Conservation (phyloP, 2,113 vertebrate genomes). For the Chionodraco myersi region DNA sequence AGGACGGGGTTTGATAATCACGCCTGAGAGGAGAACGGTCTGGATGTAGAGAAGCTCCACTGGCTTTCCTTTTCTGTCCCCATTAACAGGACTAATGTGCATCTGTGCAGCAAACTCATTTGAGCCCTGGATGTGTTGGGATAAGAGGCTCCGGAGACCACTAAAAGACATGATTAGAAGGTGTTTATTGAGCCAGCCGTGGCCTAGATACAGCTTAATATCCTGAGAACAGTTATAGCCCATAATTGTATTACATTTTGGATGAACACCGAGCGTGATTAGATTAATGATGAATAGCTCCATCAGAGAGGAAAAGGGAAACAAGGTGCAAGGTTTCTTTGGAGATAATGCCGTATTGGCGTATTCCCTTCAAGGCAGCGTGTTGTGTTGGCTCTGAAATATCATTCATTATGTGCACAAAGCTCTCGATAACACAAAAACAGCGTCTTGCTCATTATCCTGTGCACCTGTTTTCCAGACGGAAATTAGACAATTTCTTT, state of each 20-base stretch:
- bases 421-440: background rate
- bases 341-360: constrained; percentile 42
- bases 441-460: too few species aligned
- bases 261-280: constrained; percentile 74
- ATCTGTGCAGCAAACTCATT: constrained; percentile 70
- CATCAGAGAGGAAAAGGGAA: constrained; percentile 37
- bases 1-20: constrained; percentile 67
- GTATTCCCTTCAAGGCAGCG: constrained; percentile 32
- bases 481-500: constrained; percentile 17
- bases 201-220: constrained; percentile 77
- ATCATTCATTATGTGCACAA: constrained; percentile 9
- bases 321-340: constrained; percentile 29
- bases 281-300: constrained; percentile 75
- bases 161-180: constrained; percentile 80
- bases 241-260: constrained; percentile 77
- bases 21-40: constrained; percentile 51
- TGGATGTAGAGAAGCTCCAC: constrained; percentile 55
- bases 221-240: constrained; percentile 76
- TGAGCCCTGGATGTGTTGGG: constrained; percentile 69
- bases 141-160: constrained; percentile 77
- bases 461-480: background rate
- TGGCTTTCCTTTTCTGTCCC: constrained; percentile 50
- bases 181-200: constrained; percentile 76
- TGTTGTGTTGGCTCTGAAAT: constrained; percentile 22
- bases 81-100: constrained; percentile 74